These are phyloP conservation scores for Cochlearius cochlearius DNA, from an alignment of 2,113 vertebrate genomes.

Conservation along the genomic window DNA sequence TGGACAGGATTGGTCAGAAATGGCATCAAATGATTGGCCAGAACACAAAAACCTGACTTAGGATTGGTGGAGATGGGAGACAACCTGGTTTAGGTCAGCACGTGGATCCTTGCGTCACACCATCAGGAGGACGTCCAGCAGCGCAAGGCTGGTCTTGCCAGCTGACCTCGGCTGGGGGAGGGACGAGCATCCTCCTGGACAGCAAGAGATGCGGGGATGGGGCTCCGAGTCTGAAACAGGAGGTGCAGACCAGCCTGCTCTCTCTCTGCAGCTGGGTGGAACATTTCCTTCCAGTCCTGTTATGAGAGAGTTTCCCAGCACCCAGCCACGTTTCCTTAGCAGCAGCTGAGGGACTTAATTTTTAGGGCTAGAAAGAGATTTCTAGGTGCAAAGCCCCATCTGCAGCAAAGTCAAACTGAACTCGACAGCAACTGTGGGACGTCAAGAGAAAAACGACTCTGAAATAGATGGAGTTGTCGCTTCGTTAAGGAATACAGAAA, in stretches of 20 bases:
- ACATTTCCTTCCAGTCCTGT: background rate
- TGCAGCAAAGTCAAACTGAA: conserved; percentile 29
- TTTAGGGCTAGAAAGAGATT: conserved; percentile 36
- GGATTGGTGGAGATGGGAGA: background rate
- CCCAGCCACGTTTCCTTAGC: conserved; percentile 31
- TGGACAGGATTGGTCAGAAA: background rate
- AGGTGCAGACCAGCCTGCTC: background rate
- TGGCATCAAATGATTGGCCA: background rate
- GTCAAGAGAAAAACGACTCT: conserved; percentile 17
- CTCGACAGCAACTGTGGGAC: conserved; percentile 32
- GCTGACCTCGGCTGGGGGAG: background rate
- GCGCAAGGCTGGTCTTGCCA: fast-evolving
- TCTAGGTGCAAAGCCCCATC: conserved; percentile 37
- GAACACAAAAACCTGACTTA: background rate
- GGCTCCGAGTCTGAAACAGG: background rate
- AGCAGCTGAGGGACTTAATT: conserved; percentile 7
- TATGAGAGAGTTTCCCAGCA: background rate
- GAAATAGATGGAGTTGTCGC: conserved; percentile 19
- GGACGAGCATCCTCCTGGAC: background rate
- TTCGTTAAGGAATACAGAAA: background rate
- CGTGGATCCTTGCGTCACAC: fast-evolving
- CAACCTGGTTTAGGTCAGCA: background rate
- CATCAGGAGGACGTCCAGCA: fast-evolving
- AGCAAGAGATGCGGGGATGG: background rate
- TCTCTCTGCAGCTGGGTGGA: background rate